Evolutionary conservation across 2,113 vertebrate species (phyloP).

Genomic region (Varanus komodoensis): DNA sequence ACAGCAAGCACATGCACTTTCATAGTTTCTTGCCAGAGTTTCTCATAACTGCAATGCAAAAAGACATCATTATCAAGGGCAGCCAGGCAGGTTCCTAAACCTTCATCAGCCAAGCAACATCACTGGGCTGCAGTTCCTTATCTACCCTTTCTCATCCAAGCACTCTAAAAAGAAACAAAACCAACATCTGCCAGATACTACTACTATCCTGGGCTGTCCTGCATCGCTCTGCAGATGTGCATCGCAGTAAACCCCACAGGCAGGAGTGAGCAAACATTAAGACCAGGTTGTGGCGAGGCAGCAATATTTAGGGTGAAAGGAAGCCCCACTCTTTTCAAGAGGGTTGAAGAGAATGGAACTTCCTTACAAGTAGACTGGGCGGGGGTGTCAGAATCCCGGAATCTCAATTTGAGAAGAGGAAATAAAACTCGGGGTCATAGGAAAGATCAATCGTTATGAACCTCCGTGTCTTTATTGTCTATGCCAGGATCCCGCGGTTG

Average conservation of each 20-base stretch:
- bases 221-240: neutral
- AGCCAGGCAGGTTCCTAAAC: neutral
- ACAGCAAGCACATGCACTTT: neutral
- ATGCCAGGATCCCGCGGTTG: too few species aligned
- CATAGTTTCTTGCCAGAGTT: neutral
- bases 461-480: too few species aligned
- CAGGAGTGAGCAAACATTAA: neutral
- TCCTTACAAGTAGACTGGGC: neutral
- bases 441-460: too few species aligned
- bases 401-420: too few species aligned
- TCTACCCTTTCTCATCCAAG: too few species aligned
- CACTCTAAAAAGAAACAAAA: neutral
- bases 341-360: too few species aligned
- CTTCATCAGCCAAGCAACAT: neutral
- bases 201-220: neutral
- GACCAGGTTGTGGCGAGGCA: neutral
- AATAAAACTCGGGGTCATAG: too few species aligned
- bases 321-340: too few species aligned
- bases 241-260: neutral
- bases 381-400: too few species aligned
- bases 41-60: neutral
- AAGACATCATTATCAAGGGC: neutral
- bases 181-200: neutral
- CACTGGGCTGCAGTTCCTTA: too few species aligned
- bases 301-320: too few species aligned